Base-by-base conservation (phyloP, 2,113 vertebrate genomes). In the Percina caprodes region DNA sequence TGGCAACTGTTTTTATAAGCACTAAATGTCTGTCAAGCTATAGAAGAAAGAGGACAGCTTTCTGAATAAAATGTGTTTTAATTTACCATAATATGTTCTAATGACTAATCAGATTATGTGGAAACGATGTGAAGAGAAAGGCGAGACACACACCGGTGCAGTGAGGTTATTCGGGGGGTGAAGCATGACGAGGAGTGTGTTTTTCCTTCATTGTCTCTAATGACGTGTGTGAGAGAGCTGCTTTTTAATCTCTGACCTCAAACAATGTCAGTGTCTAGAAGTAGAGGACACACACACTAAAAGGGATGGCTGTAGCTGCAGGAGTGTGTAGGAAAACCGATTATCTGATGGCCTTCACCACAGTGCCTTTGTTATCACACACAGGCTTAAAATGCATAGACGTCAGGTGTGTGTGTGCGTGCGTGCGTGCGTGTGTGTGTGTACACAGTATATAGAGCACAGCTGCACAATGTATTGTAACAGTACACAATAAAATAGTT, bases 311-410 rank as follows among this genome's bases (percentile, higher is more conserved):
- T n/a, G 11, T 2, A 54, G 77, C 72, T 59, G 55, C 48, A 62
- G 55, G 60, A 35, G 59, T 71, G 83, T 33, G 74, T 84, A 66
- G 88, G 84, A 52, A 10, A 6, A 26, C 77, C 81, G 71, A 71
- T 54, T 58, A 77, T 73, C 69, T 73, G 73, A 46, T 81, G 83
- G 85, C 83, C 87, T 89, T 88, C 81, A 79, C 26, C 21, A 11
- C 21, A 0, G 48, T 26, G 19, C 67, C 46, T 87, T 86, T 85
- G 74, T 69, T 71, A 72, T 79, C 70, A 79, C n/a, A 81, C 61
- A 83, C 67, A 45, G 69, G 30, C 49, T 68, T 75, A 9, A 61
- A 84, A 45, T 33, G 21, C 24, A 59, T 5, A 18, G 11, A 74
- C 30, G 58, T 70, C 56, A 70, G 35, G 30, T 30, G 30, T 30